Evolutionary conservation across 2,113 vertebrate species (phyloP).

Genomic region (Galbula dea): DNA sequence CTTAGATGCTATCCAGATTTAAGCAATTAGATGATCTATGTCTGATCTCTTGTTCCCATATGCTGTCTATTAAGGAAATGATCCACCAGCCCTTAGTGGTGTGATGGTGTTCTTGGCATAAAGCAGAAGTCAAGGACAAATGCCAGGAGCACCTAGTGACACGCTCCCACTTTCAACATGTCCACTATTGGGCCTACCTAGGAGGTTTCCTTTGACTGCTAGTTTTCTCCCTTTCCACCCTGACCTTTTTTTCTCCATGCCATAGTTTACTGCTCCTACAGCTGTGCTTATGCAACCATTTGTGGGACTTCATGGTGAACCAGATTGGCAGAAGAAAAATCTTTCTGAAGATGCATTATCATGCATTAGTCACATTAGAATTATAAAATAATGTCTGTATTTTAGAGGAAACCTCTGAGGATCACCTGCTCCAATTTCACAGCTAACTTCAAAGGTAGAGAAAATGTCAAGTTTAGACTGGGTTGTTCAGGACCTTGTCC

Average conservation of each 20-base stretch:
- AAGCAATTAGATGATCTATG: neutral
- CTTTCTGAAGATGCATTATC: neutral
- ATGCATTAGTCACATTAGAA: neutral
- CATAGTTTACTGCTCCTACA: neutral
- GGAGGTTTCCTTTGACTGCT: neutral
- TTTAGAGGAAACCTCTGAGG: neutral
- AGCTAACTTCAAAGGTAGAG: neutral
- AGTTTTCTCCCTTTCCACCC: neutral
- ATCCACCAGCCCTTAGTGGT: neutral
- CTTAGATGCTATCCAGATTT: neutral
- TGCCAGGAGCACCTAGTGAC: neutral
- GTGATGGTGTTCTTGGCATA: neutral
- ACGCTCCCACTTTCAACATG: neutral
- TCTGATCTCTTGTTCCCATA: neutral
- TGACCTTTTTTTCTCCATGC: neutral
- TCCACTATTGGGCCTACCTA: fast-evolving
- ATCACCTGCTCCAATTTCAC: too few relatives aligned
- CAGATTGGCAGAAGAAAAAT: fast-evolving
- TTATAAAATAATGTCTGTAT: neutral
- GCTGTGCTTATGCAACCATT: neutral
- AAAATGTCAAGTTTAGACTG: neutral
- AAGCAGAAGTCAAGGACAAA: neutral
- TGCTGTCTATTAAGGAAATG: neutral
- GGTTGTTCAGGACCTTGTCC: neutral
- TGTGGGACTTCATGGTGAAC: neutral